Evolutionary conservation across 2,797 vertebrate genomes (phyloP), one percentile per base, ranked within the genome.

Genomic region (Paratrypauchen microcephalus): DNA sequence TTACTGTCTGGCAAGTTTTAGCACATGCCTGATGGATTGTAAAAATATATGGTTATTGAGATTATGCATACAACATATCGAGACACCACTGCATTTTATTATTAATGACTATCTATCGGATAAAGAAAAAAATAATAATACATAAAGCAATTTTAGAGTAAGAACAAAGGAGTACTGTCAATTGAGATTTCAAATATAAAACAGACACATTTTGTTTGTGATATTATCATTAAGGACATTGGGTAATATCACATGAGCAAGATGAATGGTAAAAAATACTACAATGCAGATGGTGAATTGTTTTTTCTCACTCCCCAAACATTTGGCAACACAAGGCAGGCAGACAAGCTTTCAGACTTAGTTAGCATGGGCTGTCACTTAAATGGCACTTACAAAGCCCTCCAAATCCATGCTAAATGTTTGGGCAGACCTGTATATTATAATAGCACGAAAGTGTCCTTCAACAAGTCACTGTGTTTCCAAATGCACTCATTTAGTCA

Each of bases 401-500:
- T 36, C 61, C 65, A 3, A 55, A 68, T 68, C 63, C 67, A 62
- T 2, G 57, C 28, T 58, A 4, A 66, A 36, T n/a, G 19, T 65
- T 24, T 5, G 36, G 52, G 3, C 36, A 48, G 47, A 61, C 45
- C n/a, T 55, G 75, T 18, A 69, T 74, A 74, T 75, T 78, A 78
- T 55, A 47, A 58, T 30, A 54, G 41, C 36, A 64, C 64, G 55
- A 52, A 21, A 8, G 52, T 72, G 76, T 73, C 77, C 78, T 81
- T 76, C 30, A 48, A 48, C 50, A 32, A 75, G 78, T 77, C 74
- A 54, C 65, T 65, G 65, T 47, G 62, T 28, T 73, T 71, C 68
- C 26, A 50, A 50, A 73, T 69, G 59, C 65, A 63, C 63, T 73
- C 74, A 66, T 68, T 36, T 18, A 48, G 73, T 65, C 77, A 83